These are phyloP conservation scores for Rhopilema esculentum DNA, from an alignment of 30 jellyfish, hydroid and myxozoan genomes.

Conservation along the genomic window DNA sequence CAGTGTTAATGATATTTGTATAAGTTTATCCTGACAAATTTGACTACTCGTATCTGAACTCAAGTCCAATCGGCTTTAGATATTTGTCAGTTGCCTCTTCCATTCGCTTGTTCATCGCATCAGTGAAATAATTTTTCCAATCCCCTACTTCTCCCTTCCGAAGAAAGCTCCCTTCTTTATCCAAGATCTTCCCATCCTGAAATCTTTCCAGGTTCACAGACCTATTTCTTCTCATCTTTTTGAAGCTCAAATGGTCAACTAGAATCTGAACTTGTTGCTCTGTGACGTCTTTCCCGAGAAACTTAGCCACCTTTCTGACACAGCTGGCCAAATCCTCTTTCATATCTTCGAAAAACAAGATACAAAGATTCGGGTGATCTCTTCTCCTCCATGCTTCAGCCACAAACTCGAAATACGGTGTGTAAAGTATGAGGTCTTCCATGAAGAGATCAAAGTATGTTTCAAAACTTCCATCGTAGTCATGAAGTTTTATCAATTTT, in stretches of 20 bases:
- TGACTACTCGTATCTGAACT: slow-evolving; percentile 18
- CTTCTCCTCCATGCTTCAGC: slow-evolving; percentile 35
- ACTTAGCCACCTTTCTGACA: slow-evolving; percentile 38
- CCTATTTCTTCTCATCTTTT: not conserved
- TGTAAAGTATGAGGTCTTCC: not conserved
- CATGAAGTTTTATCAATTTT: slow-evolving; percentile 5
- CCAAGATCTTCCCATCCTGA: not conserved
- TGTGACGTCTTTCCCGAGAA: not conserved
- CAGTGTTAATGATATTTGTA: not conserved
- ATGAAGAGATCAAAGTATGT: slow-evolving; percentile 22
- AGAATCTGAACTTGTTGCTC: not conserved
- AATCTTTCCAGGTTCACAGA: not conserved
- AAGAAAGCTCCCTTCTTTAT: slow-evolving; percentile 1
- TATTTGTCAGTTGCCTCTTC: slow-evolving; percentile 24
- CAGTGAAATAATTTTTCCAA: slow-evolving; percentile 51
- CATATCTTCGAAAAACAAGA: slow-evolving; percentile 43
- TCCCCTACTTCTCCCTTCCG: slow-evolving; percentile 54
- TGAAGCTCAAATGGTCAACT: slow-evolving; percentile 1
- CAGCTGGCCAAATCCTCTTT: slow-evolving; percentile 10
- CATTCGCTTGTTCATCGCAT: slow-evolving; percentile 50
- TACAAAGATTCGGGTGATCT: slow-evolving; percentile 33
- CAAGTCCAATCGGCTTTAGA: slow-evolving; percentile 49
- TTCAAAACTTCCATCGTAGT: slow-evolving; percentile 10
- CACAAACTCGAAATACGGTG: slow-evolving; percentile 28
- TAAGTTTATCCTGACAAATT: not conserved